These are phyloP conservation scores for Kuschelorhynchus macadamiae DNA, from an alignment of 2,888 invertebrate species.

Conservation along the genomic window DNA sequence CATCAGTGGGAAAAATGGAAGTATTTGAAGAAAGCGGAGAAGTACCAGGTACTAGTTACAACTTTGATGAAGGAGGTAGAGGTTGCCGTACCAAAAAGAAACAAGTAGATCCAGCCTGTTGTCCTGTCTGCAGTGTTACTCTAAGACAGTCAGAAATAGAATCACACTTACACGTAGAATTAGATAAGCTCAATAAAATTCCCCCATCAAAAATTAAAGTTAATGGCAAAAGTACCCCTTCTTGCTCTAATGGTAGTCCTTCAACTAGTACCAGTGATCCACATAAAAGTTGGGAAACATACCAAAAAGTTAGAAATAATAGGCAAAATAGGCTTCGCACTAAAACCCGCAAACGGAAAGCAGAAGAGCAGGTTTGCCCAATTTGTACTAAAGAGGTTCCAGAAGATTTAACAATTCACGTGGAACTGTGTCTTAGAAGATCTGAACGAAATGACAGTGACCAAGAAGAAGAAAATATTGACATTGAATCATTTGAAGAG, in stretches of 20 bases:
- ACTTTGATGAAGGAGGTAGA: conserved; percentile 64
- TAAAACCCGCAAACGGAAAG: conserved; percentile 78
- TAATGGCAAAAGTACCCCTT: conserved; percentile 67
- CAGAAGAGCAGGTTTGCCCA: conserved; percentile 79
- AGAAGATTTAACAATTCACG: conserved; percentile 81
- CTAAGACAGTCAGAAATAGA: conserved; percentile 88
- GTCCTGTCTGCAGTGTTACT: conserved; percentile 91
- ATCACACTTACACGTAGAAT: conserved; percentile 84
- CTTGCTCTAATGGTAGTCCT: conserved; percentile 61
- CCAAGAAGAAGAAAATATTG: conserved; percentile 83
- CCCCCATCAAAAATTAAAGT: conserved; percentile 64
- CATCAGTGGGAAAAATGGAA: conserved; percentile 56
- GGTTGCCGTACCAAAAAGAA: conserved; percentile 73
- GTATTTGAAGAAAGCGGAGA: conserved; percentile 54
- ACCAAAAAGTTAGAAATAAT: conserved; percentile 81
- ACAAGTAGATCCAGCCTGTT: conserved; percentile 80
- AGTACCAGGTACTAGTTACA: conserved; percentile 55
- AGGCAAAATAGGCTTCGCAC: conserved; percentile 77
- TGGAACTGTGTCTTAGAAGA: conserved; percentile 77
- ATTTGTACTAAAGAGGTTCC: conserved; percentile 83
- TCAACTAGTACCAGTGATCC: conserved; percentile 6
- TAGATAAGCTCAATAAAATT: conserved; percentile 79
- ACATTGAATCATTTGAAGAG: conserved; percentile 87
- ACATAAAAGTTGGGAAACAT: conserved; percentile 80
- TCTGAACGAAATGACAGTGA: conserved; percentile 70